Conservation (phyloP, 2,113 vertebrate genomes). For the Hyaena hyaena region DNA sequence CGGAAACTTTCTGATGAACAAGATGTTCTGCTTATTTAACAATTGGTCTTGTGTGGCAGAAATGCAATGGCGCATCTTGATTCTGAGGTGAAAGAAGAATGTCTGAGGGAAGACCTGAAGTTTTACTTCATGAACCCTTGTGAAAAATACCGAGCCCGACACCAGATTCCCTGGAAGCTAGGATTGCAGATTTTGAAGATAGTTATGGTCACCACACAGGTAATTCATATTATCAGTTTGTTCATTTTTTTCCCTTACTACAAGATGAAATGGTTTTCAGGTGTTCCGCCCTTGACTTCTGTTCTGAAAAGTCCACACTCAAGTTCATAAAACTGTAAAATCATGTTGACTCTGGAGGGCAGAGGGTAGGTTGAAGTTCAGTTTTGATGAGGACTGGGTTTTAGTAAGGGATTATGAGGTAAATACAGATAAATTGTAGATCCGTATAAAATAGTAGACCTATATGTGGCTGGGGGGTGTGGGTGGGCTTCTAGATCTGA, state of each 20-base stretch:
- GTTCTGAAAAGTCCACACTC: neutral
- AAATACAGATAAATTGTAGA: neutral
- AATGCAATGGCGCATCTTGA: conserved; percentile 85
- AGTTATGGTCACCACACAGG: conserved; percentile 97
- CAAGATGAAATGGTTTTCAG: neutral
- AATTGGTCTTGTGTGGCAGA: conserved; percentile 81
- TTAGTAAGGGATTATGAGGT: neutral
- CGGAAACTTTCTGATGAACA: neutral
- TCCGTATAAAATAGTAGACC: neutral
- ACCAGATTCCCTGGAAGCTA: conserved; percentile 96
- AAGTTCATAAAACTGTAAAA: conserved; percentile 23
- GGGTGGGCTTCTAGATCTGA: neutral
- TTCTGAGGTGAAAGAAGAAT: conserved; percentile 84
- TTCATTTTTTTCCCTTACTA: neutral
- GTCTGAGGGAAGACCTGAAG: conserved; percentile 93
- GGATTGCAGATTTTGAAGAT: conserved; percentile 97
- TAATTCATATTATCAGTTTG: conserved; percentile 73
- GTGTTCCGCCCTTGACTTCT: neutral
- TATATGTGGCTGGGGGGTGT: neutral
- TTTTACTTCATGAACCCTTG: conserved; percentile 99
- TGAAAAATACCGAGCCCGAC: conserved; percentile 95
- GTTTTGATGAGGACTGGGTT: neutral
- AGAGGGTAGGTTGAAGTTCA: conserved; percentile 6
- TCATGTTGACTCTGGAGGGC: neutral
- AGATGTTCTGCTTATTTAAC: conserved; percentile 15